Conservation (phyloP, 2,797 vertebrate species). For the Acomys russatus region DNA sequence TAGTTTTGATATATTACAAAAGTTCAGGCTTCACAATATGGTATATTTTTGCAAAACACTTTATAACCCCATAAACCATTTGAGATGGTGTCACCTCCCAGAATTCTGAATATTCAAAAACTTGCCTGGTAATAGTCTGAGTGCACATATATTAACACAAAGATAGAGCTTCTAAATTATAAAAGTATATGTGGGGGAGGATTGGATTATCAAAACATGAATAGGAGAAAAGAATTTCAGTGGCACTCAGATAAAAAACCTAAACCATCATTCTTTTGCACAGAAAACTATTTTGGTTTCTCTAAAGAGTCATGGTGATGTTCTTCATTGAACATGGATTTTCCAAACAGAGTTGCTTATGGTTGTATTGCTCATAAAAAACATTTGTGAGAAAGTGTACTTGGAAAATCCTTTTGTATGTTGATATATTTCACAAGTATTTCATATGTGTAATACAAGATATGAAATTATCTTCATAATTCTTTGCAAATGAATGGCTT, state of each 20-base stretch:
- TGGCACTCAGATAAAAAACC: neutral
- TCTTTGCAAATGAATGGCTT: constrained; percentile 2
- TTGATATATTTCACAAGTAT: neutral
- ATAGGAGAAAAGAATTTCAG: neutral
- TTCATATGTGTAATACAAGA: neutral
- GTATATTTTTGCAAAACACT: neutral
- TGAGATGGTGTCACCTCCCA: neutral
- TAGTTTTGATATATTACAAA: constrained; percentile 55
- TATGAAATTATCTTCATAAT: neutral
- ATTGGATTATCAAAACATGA: neutral
- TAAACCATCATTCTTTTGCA: neutral
- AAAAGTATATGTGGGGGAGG: neutral
- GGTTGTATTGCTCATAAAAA: neutral
- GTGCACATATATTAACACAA: neutral
- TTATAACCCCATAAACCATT: neutral
- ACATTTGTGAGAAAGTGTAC: neutral
- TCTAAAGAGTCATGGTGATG: too few species aligned
- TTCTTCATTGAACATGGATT: neutral
- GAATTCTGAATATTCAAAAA: neutral
- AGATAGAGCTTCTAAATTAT: neutral
- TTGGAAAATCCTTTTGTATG: neutral
- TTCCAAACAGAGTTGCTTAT: neutral
- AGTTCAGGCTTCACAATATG: neutral
- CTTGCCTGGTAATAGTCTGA: neutral
- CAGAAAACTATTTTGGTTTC: neutral